Conservation (phyloP, 2,797 vertebrate genomes). For the Columba guinea region DNA sequence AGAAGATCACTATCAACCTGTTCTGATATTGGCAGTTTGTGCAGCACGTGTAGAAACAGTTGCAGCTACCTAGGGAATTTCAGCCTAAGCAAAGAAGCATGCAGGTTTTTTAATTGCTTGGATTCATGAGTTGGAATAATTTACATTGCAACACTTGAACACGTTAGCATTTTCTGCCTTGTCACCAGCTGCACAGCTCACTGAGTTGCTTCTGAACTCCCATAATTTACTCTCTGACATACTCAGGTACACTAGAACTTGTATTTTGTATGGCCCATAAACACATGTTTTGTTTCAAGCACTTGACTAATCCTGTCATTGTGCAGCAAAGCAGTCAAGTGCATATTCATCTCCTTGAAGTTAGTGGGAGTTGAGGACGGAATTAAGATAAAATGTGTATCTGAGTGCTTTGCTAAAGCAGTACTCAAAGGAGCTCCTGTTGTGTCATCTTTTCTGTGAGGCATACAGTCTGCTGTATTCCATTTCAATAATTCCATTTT, state of each 20-base stretch:
- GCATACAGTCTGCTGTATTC: neutral
- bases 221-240: neutral
- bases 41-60: neutral
- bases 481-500: neutral
- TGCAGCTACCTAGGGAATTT: neutral
- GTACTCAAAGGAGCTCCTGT: neutral
- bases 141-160: neutral
- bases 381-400: neutral
- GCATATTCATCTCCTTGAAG: neutral
- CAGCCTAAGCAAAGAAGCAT: neutral
- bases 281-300: neutral
- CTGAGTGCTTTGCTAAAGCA: neutral
- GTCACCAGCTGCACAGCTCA: neutral
- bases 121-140: neutral
- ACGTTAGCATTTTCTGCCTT: neutral
- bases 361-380: neutral
- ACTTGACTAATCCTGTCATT: neutral
- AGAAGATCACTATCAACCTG: neutral
- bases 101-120: neutral
- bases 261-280: neutral
- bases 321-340: neutral
- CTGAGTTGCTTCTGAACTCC: neutral
- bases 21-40: neutral
- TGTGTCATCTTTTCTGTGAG: neutral
- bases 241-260: neutral